A percentile compares a stretch with the other conserved stretches of the same genome.
Conservation (phyloP, 2,797 vertebrate genomes). For the Rhinophrynus dorsalis region DNA sequence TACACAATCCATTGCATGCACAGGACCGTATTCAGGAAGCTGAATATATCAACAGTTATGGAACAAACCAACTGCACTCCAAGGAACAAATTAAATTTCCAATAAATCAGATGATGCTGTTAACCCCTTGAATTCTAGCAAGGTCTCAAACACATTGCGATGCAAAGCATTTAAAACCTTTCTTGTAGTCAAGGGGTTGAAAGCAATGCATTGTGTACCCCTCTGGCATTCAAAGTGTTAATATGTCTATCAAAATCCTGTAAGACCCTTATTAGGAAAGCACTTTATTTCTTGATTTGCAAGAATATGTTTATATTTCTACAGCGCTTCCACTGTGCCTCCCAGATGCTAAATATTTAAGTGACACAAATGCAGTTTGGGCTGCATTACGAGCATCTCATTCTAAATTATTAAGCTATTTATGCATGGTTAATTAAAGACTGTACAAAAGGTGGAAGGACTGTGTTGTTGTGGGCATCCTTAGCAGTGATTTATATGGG, state of each 20-base stretch:
- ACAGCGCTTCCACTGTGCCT: conserved; percentile 66
- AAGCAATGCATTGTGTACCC: too few relatives aligned
- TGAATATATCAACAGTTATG: too few relatives aligned
- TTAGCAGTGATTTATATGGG: conserved; percentile 52
- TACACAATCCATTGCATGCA: too few relatives aligned
- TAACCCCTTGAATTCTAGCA: too few relatives aligned
- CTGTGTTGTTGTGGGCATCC: conserved; percentile 41
- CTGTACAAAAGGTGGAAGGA: conserved; percentile 53
- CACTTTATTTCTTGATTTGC: conserved; percentile 39
- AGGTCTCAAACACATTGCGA: too few relatives aligned
- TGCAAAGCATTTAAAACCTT: too few relatives aligned
- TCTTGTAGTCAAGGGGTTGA: too few relatives aligned
- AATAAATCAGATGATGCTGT: too few relatives aligned
- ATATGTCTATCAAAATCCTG: conserved; percentile 16
- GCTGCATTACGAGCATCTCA: conserved; percentile 71
- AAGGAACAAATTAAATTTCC: too few relatives aligned
- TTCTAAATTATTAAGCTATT: conserved; percentile 82
- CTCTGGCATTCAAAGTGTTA: conserved; percentile 2
- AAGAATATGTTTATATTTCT: conserved; percentile 57
- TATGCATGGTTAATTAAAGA: conserved; percentile 70
- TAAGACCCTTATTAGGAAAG: conserved; percentile 27
- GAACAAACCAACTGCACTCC: too few relatives aligned
- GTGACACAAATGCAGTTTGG: conserved; percentile 70
- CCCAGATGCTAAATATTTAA: conserved; percentile 80
- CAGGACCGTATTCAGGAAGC: too few relatives aligned